phyloP scores from a whole-genome alignment of 2,888 invertebrate genomes.

The Drosophila gaucha region DNA sequence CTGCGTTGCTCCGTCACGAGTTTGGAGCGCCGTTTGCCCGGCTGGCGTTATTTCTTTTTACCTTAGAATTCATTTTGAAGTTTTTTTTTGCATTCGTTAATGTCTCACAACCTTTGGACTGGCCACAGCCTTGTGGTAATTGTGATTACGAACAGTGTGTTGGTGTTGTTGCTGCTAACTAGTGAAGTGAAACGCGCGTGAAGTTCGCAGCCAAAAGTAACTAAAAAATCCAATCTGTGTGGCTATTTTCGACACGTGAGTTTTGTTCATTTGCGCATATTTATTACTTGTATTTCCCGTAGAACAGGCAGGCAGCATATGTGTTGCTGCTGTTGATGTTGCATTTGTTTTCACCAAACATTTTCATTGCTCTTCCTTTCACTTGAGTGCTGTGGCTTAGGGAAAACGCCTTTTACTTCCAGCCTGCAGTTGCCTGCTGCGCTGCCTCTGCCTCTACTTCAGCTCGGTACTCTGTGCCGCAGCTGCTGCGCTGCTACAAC shows the following conservation, averaged over 20 bases:
- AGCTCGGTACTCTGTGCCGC: not conserved
- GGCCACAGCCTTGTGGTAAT: slow-evolving; percentile 53
- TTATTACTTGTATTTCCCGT: slow-evolving; percentile 45
- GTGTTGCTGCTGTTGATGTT: slow-evolving; percentile 14
- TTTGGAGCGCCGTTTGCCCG: slow-evolving; percentile 63
- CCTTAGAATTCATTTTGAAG: slow-evolving; percentile 43
- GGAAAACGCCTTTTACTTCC: slow-evolving; percentile 75
- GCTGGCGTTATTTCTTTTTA: slow-evolving; percentile 33
- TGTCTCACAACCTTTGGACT: slow-evolving; percentile 71
- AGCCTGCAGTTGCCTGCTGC: slow-evolving; percentile 31
- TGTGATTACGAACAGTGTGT: slow-evolving; percentile 31
- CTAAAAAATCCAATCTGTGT: slow-evolving; percentile 22
- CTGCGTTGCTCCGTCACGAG: slow-evolving; percentile 64
- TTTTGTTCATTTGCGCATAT: slow-evolving; percentile 27
- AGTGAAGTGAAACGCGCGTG: slow-evolving; percentile 65
- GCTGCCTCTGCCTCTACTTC: slow-evolving; percentile 16
- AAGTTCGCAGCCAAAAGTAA: slow-evolving; percentile 26
- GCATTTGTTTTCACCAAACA: slow-evolving; percentile 30
- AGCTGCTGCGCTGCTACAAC: slow-evolving; percentile 8
- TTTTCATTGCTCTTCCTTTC: slow-evolving; percentile 54
- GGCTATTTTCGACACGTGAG: slow-evolving; percentile 57
- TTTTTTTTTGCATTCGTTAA: slow-evolving; percentile 53
- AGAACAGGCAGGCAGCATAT: slow-evolving; percentile 38
- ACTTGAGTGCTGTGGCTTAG: slow-evolving; percentile 44
- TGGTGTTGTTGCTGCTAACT: slow-evolving; percentile 22